A percentile compares a stretch with the other conserved stretches of the same genome.
These are phyloP conservation scores for Cyaniris semiargus DNA, from an alignment of 2,888 invertebrate genomes.

Conservation along the genomic window DNA sequence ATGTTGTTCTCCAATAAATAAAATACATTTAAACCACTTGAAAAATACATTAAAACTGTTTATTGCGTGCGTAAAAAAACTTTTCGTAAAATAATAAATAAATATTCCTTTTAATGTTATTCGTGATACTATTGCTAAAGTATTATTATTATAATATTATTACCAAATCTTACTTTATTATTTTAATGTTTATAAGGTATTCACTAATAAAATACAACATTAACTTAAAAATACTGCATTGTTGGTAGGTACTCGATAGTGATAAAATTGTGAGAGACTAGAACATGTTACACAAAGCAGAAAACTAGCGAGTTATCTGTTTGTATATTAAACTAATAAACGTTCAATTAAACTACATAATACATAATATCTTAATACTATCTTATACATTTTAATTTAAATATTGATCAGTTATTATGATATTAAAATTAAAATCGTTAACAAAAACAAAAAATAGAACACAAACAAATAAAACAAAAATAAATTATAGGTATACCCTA, in stretches of 20 bases:
- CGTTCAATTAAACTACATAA: not conserved
- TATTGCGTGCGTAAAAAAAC: constrained; percentile 18
- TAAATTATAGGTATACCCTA: too few species aligned
- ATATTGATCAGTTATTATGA: not conserved
- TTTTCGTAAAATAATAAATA: not conserved
- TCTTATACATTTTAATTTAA: not conserved
- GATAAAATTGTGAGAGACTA: not conserved
- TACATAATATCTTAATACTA: not conserved
- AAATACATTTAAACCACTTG: not conserved
- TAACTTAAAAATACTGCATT: constrained; percentile 3
- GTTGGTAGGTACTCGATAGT: not conserved
- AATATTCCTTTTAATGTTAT: not conserved
- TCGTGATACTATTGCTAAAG: not conserved
- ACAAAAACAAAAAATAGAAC: not conserved
- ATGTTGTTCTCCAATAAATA: too few species aligned
- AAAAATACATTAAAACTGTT: not conserved
- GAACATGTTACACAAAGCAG: not conserved
- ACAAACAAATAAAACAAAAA: not conserved
- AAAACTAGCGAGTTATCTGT: not conserved
- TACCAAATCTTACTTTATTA: not conserved
- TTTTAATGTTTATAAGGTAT: not conserved
- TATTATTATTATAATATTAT: not conserved
- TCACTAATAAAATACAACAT: not conserved
- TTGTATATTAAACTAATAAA: not conserved
- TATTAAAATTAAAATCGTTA: not conserved